Percentiles rank a stretch among this genome's conserved stretches.
phyloP scores from a whole-genome alignment of 1,140 invertebrate species.

The silkworm (Bombyx mori) region DNA sequence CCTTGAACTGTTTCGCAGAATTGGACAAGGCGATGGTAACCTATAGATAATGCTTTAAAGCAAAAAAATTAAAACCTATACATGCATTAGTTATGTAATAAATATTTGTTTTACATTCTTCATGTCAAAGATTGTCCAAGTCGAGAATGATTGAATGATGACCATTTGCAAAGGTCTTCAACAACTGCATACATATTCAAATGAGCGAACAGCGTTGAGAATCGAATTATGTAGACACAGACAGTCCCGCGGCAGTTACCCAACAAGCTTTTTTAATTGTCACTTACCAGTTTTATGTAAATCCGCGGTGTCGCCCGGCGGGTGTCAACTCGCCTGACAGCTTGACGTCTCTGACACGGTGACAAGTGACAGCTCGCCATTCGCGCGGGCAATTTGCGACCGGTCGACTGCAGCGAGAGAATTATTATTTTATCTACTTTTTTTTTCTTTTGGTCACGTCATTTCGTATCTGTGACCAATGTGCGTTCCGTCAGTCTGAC shows the following conservation, averaged over 20 bases:
- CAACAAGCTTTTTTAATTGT: conserved; percentile 45
- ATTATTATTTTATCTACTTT: conserved; percentile 26
- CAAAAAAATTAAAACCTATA: too few species aligned
- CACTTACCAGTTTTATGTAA: conserved; percentile 51
- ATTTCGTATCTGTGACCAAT: too few species aligned
- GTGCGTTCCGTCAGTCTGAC: too few species aligned
- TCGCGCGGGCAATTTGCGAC: conserved; percentile 44
- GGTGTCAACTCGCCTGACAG: conserved; percentile 36
- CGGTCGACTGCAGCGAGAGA: conserved; percentile 18
- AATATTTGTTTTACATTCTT: too few species aligned
- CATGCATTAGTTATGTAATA: too few species aligned
- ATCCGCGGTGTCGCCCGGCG: conserved; percentile 32
- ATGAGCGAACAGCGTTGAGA: not conserved
- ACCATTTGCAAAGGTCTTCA: too few species aligned
- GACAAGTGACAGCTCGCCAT: conserved; percentile 42
- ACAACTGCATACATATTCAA: not conserved
- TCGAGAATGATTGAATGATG: too few species aligned
- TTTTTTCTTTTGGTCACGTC: not conserved
- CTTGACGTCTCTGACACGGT: conserved; percentile 30
- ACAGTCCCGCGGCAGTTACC: conserved; percentile 8
- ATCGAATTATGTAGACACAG: not conserved
- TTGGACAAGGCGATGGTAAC: too few species aligned
- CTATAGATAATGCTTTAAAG: too few species aligned
- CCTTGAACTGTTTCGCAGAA: too few species aligned
- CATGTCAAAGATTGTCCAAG: too few species aligned